Evolutionary conservation across 2,113 vertebrate genomes (phyloP), one percentile per base, ranked within the genome.

Genomic region (Greenwoodochromis staneri): DNA sequence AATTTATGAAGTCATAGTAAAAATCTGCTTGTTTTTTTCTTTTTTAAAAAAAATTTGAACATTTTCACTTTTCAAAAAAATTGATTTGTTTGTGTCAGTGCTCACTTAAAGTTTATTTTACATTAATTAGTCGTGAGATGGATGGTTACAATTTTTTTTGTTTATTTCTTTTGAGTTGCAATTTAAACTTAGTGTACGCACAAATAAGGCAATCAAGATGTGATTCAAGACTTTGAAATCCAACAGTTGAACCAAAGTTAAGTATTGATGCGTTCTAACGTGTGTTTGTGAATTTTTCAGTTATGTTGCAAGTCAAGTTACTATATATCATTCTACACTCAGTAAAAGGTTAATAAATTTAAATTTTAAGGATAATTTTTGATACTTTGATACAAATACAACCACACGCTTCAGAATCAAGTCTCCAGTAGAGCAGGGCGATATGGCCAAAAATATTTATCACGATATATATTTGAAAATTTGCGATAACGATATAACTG

Each of bases 21-120:
- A 36, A 29, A 24, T 19, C 17, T 49, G 5, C 3, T 69, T 54
- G 55, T 92, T 83, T 19, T 38, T 63, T 63, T 34, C 1, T 3
- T 12, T 12, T 17, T 31, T 4, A 0, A 0, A 21, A 21, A 21
- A 21, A 21, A 21, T 21, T 21, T 21, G 21, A 21, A 21, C 87
- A 93, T 93, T 94, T 94, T 94, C 92, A 93, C 92, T 91, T 84
- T 63, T 42, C 49, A 29, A n/a, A 5, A 69, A 69, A 42, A 49
- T 16, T 7, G 0, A 17, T 27, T 7, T 40, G 4, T 42, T 47
- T 89, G 29, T 82, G 5, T 61, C 5, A 66, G 16, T 66, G 45
- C 27, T 53, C 21, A 16, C 59, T 17, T 29, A 29, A 17, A 9
- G 27, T 51, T 16, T 11, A 1, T n/a, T 73, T 17, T 55, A 13